Percentiles rank a stretch among this genome's conserved stretches.
Evolutionary conservation across 2,797 vertebrate species (phyloP).

Genomic region (Sebastolobus alascanus): DNA sequence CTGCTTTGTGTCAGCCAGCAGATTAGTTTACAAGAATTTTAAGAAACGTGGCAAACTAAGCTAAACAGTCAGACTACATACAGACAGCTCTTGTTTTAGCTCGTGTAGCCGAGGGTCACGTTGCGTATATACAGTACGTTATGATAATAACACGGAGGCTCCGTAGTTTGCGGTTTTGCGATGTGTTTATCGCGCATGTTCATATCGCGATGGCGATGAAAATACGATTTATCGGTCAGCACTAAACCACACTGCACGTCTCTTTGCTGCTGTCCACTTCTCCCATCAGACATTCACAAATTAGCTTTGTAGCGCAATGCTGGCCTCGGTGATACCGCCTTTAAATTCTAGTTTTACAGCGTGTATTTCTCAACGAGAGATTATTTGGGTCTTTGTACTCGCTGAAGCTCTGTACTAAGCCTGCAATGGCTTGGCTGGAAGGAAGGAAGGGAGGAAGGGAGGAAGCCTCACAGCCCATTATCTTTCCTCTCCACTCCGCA

Average conservation of each 20-base stretch:
- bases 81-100: too few relatives aligned
- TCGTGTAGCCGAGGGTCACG: too few relatives aligned
- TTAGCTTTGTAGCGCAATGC: background rate
- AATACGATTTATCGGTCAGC: background rate
- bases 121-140: too few relatives aligned
- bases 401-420: conserved; percentile 36
- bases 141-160: too few relatives aligned
- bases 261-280: conserved; percentile 10
- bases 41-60: too few relatives aligned
- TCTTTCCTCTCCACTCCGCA: conserved; percentile 59
- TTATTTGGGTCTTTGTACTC: conserved; percentile 48
- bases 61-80: too few relatives aligned
- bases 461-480: conserved; percentile 60
- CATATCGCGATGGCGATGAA: too few relatives aligned
- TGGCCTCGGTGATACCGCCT: background rate
- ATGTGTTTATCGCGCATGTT: too few relatives aligned
- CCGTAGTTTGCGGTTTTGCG: too few relatives aligned
- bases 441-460: conserved; percentile 28
- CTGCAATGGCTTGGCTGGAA: conserved; percentile 35
- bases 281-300: conserved; percentile 17
- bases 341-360: conserved; percentile 32
- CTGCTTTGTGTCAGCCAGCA: too few relatives aligned
- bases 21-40: too few relatives aligned
- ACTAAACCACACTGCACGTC: background rate
- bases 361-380: conserved; percentile 46